Base-by-base conservation (phyloP, 2,797 vertebrate genomes). In the Bradypodion ventrale region DNA sequence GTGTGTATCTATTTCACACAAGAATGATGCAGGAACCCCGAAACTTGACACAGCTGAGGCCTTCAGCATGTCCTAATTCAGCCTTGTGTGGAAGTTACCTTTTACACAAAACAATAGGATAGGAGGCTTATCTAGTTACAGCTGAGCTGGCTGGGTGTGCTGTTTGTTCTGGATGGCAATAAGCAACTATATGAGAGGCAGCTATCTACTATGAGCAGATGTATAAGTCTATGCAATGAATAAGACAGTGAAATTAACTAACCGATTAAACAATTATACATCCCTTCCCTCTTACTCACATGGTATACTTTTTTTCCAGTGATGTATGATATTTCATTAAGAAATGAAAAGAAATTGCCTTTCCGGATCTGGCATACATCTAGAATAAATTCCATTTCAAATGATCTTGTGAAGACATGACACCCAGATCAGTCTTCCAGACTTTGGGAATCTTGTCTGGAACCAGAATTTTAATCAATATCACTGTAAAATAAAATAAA, bases 301-400 rank as follows among this genome's bases (percentile, higher is more conserved):
- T 52, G 5, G 12, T 19, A n/a, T 19, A n/a, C 23, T 2, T 4
- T 37, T 72, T 81, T 42, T 40, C 49, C 7, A 59, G n/a, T 29
- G 66, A 70, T 29, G 23, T 4, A 74, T 7, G 1, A 35, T 32
- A 65, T 40, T 27, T 49, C 40, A n/a, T 49, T 56, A 68, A 59
- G 32, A 42, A 44, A n/a, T 13, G 2, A 75, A 52, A 29, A 40
- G 5, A 78, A 37, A 37, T 49, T 35, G 10, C 16, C 56, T 42
- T 59, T 46, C 75, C 56, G 40, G 25, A 76, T 15, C 37, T 73
- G 52, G 65, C 42, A 29, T 0, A 19, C 16, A 9, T 42, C 73
- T 83, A 46, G 49, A 70, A 23, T 75, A 77, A 84, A 84, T 75
- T 13, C 62, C 27, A 60, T 40, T 25, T 19, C 27, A 81, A 81